phyloP scores from a whole-genome alignment of 2,888 invertebrate species.

The Congeria kusceri region DNA sequence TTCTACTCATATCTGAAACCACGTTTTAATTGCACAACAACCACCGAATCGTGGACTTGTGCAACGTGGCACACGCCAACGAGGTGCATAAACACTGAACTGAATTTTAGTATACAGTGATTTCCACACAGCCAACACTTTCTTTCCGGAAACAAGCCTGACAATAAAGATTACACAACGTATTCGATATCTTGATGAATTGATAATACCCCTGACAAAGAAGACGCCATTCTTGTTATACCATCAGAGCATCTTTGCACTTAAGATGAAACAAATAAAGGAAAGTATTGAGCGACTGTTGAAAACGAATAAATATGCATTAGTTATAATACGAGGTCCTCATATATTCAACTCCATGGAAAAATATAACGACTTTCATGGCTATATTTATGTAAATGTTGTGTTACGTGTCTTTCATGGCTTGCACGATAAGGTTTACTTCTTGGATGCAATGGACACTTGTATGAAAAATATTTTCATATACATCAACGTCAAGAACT shows the following conservation, averaged over 20 bases:
- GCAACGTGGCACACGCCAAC: neutral
- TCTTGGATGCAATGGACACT: neutral
- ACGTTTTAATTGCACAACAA: neutral
- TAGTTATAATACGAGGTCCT: neutral
- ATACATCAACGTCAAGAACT: neutral
- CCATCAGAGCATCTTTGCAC: neutral
- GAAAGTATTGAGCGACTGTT: neutral
- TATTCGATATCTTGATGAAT: neutral
- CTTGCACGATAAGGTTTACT: neutral
- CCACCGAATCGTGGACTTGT: neutral
- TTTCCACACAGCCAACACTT: conserved; percentile 1
- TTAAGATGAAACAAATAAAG: neutral
- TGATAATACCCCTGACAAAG: neutral
- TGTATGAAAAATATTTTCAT: neutral
- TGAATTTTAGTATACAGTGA: neutral
- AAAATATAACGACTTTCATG: neutral
- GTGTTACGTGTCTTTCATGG: neutral
- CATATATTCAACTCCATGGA: neutral
- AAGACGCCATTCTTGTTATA: neutral
- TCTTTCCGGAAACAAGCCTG: neutral
- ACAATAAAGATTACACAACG: neutral
- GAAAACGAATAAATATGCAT: neutral
- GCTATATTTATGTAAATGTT: neutral
- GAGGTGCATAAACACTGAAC: neutral
- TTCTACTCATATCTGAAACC: neutral